Percentiles rank a stretch among this genome's conserved stretches.
These are phyloP conservation scores for Bungarus multicinctus DNA, from an alignment of 2,113 vertebrate genomes.

Conservation along the genomic window DNA sequence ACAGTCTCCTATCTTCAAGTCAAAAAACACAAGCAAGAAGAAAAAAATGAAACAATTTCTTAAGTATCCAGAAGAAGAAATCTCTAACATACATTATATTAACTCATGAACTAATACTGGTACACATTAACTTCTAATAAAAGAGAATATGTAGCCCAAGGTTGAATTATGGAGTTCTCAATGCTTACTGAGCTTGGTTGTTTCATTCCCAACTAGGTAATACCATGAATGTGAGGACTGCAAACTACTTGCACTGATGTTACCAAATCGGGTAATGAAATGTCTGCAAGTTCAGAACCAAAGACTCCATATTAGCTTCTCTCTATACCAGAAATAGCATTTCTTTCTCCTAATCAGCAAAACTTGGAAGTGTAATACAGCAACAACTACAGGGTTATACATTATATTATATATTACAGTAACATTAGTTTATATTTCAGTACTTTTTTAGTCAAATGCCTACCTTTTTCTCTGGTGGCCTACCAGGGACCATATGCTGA, in stretches of 20 bases:
- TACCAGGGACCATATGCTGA: background rate
- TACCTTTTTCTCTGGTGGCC: background rate
- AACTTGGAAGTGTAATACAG: background rate
- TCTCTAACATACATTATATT: background rate
- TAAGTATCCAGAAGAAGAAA: background rate
- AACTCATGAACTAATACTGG: background rate
- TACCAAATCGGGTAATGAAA: background rate
- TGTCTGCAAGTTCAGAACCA: background rate
- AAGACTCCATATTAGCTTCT: background rate
- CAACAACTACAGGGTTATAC: background rate
- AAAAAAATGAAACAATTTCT: background rate
- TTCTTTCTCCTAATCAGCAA: background rate
- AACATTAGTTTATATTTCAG: background rate
- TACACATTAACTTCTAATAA: background rate
- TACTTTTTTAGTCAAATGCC: background rate
- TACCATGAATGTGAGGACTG: background rate
- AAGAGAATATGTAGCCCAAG: background rate
- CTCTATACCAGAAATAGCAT: background rate
- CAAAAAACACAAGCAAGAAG: background rate
- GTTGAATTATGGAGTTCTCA: background rate
- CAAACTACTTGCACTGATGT: background rate
- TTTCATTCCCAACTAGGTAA: background rate
- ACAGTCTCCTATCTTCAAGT: background rate
- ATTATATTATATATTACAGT: background rate
- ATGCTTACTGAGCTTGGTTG: background rate